phyloP scores from a whole-genome alignment of 1,140 invertebrate genomes.

The Caenorhabditis remanei region DNA sequence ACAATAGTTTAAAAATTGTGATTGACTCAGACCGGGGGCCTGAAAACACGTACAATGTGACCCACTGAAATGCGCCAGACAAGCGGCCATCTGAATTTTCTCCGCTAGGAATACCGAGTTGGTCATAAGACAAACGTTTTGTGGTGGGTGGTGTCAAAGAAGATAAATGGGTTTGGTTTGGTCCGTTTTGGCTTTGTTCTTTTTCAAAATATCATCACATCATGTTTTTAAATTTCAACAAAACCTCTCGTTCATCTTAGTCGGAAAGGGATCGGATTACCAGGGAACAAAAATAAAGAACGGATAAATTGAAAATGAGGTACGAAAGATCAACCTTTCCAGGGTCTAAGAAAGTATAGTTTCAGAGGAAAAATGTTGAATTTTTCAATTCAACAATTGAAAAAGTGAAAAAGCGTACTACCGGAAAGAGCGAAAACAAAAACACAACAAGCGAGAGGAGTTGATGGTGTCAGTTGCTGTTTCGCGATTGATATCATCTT shows the following conservation, averaged over 20 bases:
- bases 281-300: neutral
- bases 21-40: neutral
- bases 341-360: too few relatives aligned
- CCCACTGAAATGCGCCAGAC: neutral
- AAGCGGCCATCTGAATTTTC: neutral
- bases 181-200: conserved; percentile 1
- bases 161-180: conserved; percentile 28
- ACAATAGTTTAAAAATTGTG: conserved; percentile 20
- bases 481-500: conserved; percentile 53
- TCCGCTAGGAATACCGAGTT: conserved; percentile 17
- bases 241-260: neutral
- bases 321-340: neutral
- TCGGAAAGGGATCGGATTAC: neutral
- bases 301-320: neutral
- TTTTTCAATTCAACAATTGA: neutral
- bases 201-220: conserved; percentile 37
- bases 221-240: conserved; percentile 29
- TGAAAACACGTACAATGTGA: conserved; percentile 7
- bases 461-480: conserved; percentile 46
- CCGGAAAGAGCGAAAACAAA: conserved; percentile 48
- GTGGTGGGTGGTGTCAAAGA: conserved; percentile 27
- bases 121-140: conserved; percentile 20
- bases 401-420: conserved; percentile 1
- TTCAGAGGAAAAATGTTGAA: too few relatives aligned
- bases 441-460: conserved; percentile 6